phyloP scores from a whole-genome alignment of 2,888 invertebrate species.

The Teinopalpus imperialis region DNA sequence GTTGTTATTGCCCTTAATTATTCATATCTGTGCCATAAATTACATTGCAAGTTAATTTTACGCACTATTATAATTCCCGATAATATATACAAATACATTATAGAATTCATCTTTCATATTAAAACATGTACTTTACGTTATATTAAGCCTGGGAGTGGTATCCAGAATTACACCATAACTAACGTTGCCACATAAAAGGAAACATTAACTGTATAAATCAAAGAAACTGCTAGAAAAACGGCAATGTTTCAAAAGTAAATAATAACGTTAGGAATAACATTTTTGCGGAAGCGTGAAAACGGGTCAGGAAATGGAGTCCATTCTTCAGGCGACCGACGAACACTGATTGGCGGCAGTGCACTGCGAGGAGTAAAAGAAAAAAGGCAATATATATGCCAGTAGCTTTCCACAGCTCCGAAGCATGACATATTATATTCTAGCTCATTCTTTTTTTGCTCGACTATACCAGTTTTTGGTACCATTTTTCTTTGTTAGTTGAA shows the following conservation, averaged over 20 bases:
- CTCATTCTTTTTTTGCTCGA: neutral
- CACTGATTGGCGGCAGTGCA: constrained; percentile 53
- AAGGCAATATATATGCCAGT: constrained; percentile 23
- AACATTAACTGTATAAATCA: constrained; percentile 17
- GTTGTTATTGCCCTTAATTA: too few relatives aligned
- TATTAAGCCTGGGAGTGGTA: too few relatives aligned
- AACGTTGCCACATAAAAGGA: neutral
- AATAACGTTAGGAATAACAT: constrained; percentile 56
- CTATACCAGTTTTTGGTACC: neutral
- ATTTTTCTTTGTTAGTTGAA: neutral
- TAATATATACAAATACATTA: too few relatives aligned
- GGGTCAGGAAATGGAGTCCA: constrained; percentile 64
- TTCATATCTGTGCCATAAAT: too few relatives aligned
- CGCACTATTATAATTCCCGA: too few relatives aligned
- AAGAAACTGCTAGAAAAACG: constrained; percentile 28
- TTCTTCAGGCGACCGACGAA: constrained; percentile 54
- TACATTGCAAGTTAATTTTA: too few relatives aligned
- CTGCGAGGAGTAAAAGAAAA: constrained; percentile 37
- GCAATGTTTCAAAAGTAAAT: constrained; percentile 42
- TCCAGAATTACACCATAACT: neutral
- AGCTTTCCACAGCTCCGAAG: constrained; percentile 11
- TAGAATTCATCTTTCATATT: too few relatives aligned
- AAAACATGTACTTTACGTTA: too few relatives aligned
- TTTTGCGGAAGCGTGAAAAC: constrained; percentile 56
- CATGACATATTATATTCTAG: constrained; percentile 6